phyloP scores from a whole-genome alignment of 2,113 vertebrate species.

The Centropus bengalensis region DNA sequence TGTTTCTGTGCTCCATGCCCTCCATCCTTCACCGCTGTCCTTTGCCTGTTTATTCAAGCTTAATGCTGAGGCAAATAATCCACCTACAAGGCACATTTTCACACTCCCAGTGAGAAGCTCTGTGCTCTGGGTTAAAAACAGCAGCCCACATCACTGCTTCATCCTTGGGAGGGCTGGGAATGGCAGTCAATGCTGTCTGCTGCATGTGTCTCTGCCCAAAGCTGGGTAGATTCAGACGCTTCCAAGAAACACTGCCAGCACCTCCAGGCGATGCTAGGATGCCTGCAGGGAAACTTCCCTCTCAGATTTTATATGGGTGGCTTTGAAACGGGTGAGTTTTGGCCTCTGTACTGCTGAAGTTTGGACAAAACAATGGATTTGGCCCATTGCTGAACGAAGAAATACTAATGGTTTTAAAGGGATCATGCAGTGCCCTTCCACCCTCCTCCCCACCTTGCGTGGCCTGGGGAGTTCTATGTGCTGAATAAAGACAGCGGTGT shows the following conservation, averaged over 20 bases:
- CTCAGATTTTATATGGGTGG: not conserved
- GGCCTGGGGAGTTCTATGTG: not conserved
- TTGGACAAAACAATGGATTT: not conserved
- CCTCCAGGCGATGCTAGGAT: not conserved
- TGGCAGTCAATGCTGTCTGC: not conserved
- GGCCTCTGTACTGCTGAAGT: not conserved
- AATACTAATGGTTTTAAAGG: not conserved
- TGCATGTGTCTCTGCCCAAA: fast-evolving
- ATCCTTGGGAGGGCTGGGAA: not conserved
- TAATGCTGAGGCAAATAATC: not conserved
- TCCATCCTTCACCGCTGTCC: not conserved
- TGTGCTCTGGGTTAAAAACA: constrained; percentile 5
- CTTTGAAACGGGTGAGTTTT: not conserved
- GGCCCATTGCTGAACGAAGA: not conserved
- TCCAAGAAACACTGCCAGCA: not conserved
- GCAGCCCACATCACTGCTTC: not conserved
- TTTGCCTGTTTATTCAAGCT: constrained; percentile 35
- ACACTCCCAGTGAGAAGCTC: not conserved
- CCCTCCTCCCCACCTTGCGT: not conserved
- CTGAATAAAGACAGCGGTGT: not conserved
- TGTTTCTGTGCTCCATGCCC: constrained; percentile 33
- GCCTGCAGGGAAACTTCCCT: not conserved
- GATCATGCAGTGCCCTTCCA: not conserved
- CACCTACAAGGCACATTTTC: constrained; percentile 16
- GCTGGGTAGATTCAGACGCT: not conserved